Evolutionary conservation across 2,888 invertebrate species (phyloP), one percentile per base, ranked within the genome.

Genomic region (Theristus sp.): DNA sequence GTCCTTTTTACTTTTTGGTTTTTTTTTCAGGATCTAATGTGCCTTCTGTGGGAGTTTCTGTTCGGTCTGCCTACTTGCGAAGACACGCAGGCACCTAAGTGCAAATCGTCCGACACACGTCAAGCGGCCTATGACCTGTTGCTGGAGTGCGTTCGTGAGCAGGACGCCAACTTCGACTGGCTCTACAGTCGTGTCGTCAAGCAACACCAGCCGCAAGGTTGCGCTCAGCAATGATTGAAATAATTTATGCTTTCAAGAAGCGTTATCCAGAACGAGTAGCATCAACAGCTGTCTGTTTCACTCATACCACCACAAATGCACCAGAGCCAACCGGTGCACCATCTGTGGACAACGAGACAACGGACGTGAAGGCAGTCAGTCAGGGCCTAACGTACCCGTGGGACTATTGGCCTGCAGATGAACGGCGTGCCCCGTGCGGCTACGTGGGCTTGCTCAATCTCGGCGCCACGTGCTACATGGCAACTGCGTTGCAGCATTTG

Each of bases 341-440:
- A n/a, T n/a, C n/a, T n/a, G n/a, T n/a, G n/a, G n/a, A n/a, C n/a
- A n/a, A n/a, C n/a, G n/a, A n/a, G n/a, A n/a, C n/a, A n/a, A n/a
- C n/a, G n/a, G n/a, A n/a, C n/a, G n/a, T n/a, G n/a, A n/a, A n/a
- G n/a, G n/a, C n/a, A n/a, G n/a, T n/a, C n/a, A n/a, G n/a, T n/a
- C n/a, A n/a, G n/a, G n/a, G n/a, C n/a, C n/a, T n/a, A n/a, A n/a
- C n/a, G n/a, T 91, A 90, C 77, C 87, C 89, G 0, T 93, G 91
- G 91, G 93, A 93, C 76, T 91, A 91, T 76, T 93, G 93, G 93
- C 93, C 93, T 1, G 86, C 89, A 63, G 93, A 93, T 71, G 93
- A 91, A 74, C 89, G 89, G 0, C 81, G 93, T 1, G 86, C 90
- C 0, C 20, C 28, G 25, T 90, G 89, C 75, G 93, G 93, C 20